Evolutionary conservation across 1,140 invertebrate species (phyloP), one percentile per base, ranked within the genome.

Genomic region (Harlomillsia oculata): DNA sequence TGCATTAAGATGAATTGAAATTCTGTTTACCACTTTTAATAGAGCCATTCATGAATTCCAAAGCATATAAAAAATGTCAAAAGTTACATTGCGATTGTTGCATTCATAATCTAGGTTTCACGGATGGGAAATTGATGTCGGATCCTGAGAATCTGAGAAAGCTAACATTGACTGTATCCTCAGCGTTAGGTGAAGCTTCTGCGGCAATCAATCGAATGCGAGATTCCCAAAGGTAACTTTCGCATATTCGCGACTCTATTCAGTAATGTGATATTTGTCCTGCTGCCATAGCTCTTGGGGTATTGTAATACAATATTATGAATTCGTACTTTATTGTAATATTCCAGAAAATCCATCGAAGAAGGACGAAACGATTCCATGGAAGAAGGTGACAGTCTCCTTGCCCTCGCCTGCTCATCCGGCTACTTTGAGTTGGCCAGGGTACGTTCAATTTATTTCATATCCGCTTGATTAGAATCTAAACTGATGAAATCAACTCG

Each of bases 121-220:
- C 64, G 16, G 83, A 86, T 77, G 82, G 82, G 65, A 86, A 85
- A 72, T 80, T 83, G 71, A 74, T 85, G 62, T 81, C 82, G 30
- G 83, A 86, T 72, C 84, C 84, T 68, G 84, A 87, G 72, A 87
- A 89, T 53, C 75, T 91, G 39, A 76, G 85, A 65, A 81, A 85
- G 62, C 75, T 91, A 66, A 89, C 88, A 56, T 89, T 87, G 20
- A 87, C 84, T 65, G 89, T 93, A 51, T 91, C 87, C 66, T 90
- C 87, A 77, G 89, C 92, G 45, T 78, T 97, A 60, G 92, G 95
- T 77, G 92, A 96, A 76, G 92, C 92, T 43, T 92, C 91, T 46
- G 89, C 91, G 62, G 90, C 91, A 52, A 77, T 96, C 41, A 95
- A 89, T 49, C 83, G 89, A 69, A 96, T 95, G 91, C 81, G 90